Percentiles rank a stretch among this genome's conserved stretches.
These are phyloP conservation scores for Cinara cedri DNA, from an alignment of 2,888 invertebrate genomes.

Conservation along the genomic window DNA sequence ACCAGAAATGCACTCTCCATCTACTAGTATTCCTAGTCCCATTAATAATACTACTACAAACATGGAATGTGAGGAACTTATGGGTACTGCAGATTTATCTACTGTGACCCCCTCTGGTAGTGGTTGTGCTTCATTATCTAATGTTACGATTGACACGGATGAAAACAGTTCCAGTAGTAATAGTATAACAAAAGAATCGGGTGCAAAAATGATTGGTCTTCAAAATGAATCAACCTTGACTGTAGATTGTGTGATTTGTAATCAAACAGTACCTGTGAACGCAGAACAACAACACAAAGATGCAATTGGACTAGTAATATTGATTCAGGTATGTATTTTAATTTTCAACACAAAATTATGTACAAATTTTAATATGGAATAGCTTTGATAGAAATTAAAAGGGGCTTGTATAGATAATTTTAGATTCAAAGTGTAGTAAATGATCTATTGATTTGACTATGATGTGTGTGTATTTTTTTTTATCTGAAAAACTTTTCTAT, in stretches of 20 bases:
- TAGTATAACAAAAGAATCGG: conserved; percentile 64
- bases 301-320: conserved; percentile 86
- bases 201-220: conserved; percentile 61
- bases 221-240: conserved; percentile 72
- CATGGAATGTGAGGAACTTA: conserved; percentile 17
- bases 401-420: too few relatives aligned
- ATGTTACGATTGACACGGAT: neutral
- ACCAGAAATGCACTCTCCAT: neutral
- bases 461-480: too few relatives aligned
- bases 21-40: neutral
- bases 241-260: conserved; percentile 92
- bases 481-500: too few relatives aligned
- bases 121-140: conserved; percentile 6
- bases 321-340: conserved; percentile 72
- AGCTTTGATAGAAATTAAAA: too few relatives aligned
- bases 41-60: neutral
- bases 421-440: too few relatives aligned
- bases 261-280: conserved; percentile 84
- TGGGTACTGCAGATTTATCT: neutral
- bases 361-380: too few relatives aligned
- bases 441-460: too few relatives aligned
- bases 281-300: conserved; percentile 68
- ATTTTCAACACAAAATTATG: neutral
- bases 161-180: conserved; percentile 66
- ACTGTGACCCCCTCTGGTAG: neutral